Evolutionary conservation across 2,797 vertebrate genomes (phyloP).

Genomic region (Oceanodroma leucorhoa): DNA sequence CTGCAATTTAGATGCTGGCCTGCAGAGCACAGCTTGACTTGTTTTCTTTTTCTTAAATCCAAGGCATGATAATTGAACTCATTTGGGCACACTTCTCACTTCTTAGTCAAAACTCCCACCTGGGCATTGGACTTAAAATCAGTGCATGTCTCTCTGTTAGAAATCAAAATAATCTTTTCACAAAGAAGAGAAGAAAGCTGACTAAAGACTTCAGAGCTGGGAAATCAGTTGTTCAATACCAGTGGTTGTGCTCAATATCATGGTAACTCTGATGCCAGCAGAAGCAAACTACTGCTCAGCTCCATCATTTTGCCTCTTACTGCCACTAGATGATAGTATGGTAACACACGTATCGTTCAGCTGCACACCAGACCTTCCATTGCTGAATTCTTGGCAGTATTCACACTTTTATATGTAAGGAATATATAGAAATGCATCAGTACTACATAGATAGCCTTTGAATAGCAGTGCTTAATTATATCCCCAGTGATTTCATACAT

Average conservation of each 20-base stretch:
- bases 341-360: not conserved
- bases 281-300: not conserved
- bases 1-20: conserved; percentile 30
- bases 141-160: not conserved
- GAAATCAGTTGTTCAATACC: not conserved
- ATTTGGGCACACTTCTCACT: not conserved
- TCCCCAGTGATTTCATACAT: not conserved
- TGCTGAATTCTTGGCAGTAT: not conserved
- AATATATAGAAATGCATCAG: not conserved
- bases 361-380: not conserved
- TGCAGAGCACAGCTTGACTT: conserved; percentile 49
- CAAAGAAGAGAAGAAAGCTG: not conserved
- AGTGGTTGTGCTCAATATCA: not conserved
- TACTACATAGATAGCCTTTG: conserved; percentile 20
- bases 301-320: not conserved
- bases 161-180: not conserved
- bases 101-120: not conserved
- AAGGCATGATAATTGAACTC: conserved; percentile 2
- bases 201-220: not conserved
- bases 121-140: not conserved
- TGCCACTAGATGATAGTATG: conserved; percentile 56
- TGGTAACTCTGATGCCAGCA: not conserved
- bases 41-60: conserved; percentile 23
- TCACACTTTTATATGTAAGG: not conserved
- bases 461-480: conserved; percentile 17